Evolutionary conservation across 1,140 invertebrate species (phyloP).

Genomic region (Drosophila albomicans): DNA sequence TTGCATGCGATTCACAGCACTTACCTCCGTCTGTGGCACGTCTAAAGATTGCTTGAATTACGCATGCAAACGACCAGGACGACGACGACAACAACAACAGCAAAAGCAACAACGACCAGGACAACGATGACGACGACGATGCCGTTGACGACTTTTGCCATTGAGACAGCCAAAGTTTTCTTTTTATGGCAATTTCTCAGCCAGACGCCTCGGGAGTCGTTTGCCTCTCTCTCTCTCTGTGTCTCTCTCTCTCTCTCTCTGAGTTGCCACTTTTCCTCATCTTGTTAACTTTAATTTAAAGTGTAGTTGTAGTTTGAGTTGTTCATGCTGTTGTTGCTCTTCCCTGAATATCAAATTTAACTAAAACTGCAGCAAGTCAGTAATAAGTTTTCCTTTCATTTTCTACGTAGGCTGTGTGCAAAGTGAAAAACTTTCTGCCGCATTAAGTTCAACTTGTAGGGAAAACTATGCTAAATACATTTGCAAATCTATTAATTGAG

Average conservation of each 20-base stretch:
- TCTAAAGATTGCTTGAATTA: constrained; percentile 60
- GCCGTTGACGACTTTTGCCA: constrained; percentile 73
- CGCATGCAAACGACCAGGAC: constrained; percentile 55
- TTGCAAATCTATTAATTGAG: constrained; percentile 14
- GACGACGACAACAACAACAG: constrained; percentile 3
- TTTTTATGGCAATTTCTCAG: constrained; percentile 70
- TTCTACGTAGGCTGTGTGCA: constrained; percentile 52
- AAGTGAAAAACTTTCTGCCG: constrained; percentile 67
- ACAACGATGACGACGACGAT: constrained; percentile 35
- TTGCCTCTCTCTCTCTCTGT: constrained; percentile 8
- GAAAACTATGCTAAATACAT: constrained; percentile 23
- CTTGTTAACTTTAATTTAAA: constrained; percentile 17
- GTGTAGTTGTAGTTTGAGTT: constrained; percentile 22
- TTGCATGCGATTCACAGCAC: constrained; percentile 13
- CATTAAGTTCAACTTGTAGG: constrained; percentile 44
- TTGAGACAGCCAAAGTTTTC: constrained; percentile 78
- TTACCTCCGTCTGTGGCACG: constrained; percentile 54
- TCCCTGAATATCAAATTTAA: constrained; percentile 62
- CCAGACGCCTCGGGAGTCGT: constrained; percentile 61
- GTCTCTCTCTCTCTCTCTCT: background rate
- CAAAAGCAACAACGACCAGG: too few relatives aligned
- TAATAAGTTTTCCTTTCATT: constrained; percentile 51
- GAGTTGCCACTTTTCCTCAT: background rate
- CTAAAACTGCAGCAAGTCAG: constrained; percentile 64
- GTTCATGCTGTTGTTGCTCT: constrained; percentile 27